Percentiles rank a stretch among this genome's conserved stretches.
These are phyloP conservation scores for Mastomys natalensis DNA, from an alignment of 2,113 vertebrate species.

Conservation along the genomic window DNA sequence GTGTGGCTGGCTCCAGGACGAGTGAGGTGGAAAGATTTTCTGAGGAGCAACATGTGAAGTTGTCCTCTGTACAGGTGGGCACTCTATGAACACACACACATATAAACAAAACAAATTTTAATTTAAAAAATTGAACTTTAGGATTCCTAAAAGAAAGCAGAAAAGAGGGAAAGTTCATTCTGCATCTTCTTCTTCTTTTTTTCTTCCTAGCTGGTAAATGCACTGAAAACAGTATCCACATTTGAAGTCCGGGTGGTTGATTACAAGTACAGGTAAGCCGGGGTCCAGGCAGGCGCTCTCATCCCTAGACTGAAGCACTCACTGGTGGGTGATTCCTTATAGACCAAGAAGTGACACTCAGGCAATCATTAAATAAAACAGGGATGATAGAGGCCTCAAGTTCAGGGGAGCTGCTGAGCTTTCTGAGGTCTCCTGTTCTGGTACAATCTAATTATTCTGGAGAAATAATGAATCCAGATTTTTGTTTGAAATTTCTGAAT, in stretches of 20 bases:
- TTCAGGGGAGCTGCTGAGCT: not conserved
- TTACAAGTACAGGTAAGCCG: constrained; percentile 97
- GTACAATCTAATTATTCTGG: not conserved
- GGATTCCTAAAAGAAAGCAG: not conserved
- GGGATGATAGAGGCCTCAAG: not conserved
- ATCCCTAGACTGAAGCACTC: not conserved
- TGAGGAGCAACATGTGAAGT: not conserved
- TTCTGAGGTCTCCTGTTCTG: not conserved
- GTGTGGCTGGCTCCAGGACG: not conserved
- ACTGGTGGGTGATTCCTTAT: not conserved
- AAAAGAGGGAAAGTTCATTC: constrained; percentile 28
- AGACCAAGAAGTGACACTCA: not conserved
- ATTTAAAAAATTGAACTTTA: not conserved
- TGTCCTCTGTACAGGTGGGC: not conserved
- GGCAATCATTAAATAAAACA: not conserved
- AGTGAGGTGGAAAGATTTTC: not conserved
- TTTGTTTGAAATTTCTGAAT: constrained; percentile 36
- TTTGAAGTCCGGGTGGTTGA: constrained; percentile 96
- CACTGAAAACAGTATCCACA: constrained; percentile 93
- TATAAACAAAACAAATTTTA: not conserved
- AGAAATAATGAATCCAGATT: not conserved
- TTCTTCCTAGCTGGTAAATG: constrained; percentile 92
- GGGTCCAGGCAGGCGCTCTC: not conserved
- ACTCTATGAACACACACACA: not conserved
- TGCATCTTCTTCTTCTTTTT: constrained; percentile 10